These are phyloP conservation scores for Schizopygopsis pylzovi DNA, from an alignment of 2,797 vertebrate species.

Conservation along the genomic window DNA sequence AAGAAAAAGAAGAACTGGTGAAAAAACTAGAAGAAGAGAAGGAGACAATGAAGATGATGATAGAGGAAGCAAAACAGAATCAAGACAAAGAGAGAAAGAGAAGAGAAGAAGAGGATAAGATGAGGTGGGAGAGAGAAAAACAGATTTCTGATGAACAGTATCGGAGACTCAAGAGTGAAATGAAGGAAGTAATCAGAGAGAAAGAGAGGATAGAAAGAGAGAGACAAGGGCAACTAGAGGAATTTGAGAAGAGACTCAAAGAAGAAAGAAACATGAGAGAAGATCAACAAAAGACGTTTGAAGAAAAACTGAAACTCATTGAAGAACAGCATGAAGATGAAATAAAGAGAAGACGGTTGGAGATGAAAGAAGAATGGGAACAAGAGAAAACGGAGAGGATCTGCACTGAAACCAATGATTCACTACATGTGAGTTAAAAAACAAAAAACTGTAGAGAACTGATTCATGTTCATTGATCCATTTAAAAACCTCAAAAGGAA, in stretches of 20 bases:
- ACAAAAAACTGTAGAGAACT: too few species aligned
- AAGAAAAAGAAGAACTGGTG: not conserved
- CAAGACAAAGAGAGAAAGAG: not conserved
- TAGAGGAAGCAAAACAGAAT: not conserved
- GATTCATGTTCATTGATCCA: too few species aligned
- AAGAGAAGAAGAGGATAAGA: not conserved
- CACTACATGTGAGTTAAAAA: not conserved
- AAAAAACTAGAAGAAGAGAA: not conserved
- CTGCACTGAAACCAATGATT: not conserved
- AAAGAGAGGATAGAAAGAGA: not conserved
- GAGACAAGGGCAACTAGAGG: not conserved
- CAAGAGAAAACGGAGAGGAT: not conserved
- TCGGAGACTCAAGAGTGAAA: not conserved
- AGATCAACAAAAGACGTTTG: not conserved
- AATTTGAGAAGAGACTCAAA: not conserved
- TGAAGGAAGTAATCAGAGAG: not conserved
- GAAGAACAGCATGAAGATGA: not conserved
- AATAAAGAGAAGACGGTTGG: not conserved
- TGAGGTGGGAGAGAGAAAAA: not conserved
- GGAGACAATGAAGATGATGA: not conserved
- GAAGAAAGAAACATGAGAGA: conserved; percentile 6
- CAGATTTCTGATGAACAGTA: not conserved
- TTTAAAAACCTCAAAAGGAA: too few species aligned
- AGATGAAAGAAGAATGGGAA: not conserved
- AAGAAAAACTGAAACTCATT: not conserved